A percentile compares a stretch with the other conserved stretches of the same genome.
Conservation (phyloP, 2,888 invertebrate genomes). For the Cosmia trapezina region DNA sequence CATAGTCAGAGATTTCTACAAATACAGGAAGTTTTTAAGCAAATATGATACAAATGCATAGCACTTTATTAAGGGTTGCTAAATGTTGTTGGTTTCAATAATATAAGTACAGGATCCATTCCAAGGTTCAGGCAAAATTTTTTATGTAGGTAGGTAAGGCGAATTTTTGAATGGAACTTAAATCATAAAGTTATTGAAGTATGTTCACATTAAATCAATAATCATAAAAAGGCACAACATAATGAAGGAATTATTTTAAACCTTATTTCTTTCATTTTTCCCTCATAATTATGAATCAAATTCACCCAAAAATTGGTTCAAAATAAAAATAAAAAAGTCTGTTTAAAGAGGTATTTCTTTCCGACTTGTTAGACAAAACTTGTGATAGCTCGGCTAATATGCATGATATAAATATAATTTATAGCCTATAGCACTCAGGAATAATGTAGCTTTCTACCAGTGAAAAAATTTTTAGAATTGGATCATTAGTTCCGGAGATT, state of each 20-base stretch:
- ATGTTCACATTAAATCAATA: conserved; percentile 21
- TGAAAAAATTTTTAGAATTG: too few relatives aligned
- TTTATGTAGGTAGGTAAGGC: too few relatives aligned
- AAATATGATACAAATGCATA: not conserved
- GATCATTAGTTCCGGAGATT: too few relatives aligned
- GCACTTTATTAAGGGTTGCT: not conserved
- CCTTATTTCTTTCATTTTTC: not conserved
- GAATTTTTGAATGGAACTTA: not conserved
- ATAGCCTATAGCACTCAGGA: too few relatives aligned
- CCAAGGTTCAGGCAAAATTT: not conserved
- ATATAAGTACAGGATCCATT: not conserved
- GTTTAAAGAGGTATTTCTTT: too few relatives aligned
- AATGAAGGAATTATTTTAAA: not conserved
- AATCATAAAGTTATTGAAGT: not conserved
- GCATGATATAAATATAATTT: too few relatives aligned
- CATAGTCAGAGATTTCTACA: conserved; percentile 97
- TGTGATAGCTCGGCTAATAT: too few relatives aligned
- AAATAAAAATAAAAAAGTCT: too few relatives aligned
- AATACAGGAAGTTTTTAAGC: conserved; percentile 34
- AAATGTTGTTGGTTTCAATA: not conserved
- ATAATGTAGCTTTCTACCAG: too few relatives aligned
- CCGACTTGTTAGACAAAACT: too few relatives aligned
- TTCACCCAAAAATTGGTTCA: too few relatives aligned
- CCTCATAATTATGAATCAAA: not conserved
- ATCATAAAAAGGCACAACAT: not conserved